Evolutionary conservation across 2,888 invertebrate genomes (phyloP), one percentile per base, ranked within the genome.

Genomic region (Augiades crinisus): DNA sequence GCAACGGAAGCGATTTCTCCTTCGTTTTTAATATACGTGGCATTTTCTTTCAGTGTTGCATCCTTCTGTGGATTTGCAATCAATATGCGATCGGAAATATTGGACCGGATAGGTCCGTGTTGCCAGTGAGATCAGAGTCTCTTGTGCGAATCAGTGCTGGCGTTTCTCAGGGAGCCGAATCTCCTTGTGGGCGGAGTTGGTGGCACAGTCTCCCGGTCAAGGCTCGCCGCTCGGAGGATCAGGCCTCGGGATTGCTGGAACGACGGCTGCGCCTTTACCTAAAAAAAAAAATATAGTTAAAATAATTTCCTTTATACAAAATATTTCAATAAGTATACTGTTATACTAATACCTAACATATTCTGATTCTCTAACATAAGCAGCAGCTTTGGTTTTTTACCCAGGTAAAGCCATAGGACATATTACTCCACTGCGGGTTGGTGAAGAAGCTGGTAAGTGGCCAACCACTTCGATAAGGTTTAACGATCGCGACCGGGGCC

Each of bases 71-170:
- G 8, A 27, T 37, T 12, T 16, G 36, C 14, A 10, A 22, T 14
- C 6, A 10, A 14, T 24, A 1, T 27, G 12, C 16, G 49, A 41
- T 49, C 49, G 49, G 49, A 41, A 49, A 41, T 24, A 37, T 49
- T 17, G 49, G 27, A 36, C 43, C 43, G 17, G 2, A 8, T 34
- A 10, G 19, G 50, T 24, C 50, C 43, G 8, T 10, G 34, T 24
- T 30, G 66, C 66, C 63, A 72, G 68, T 62, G 72, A 80, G 88
- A 89, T 90, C 89, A 90, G 81, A 90, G 89, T 74, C 80, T 80
- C 68, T 89, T 87, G 22, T 87, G 86, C 0, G 84, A 78, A 61
- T 83, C 84, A 1, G 78, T 78, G 64, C 85, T 85, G 50, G 86
- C 67, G 56, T 84, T 87, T 65, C 85, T 87, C 47, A 84, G 72